Conservation (phyloP, 2,888 invertebrate species). For the Metalampra italica region DNA sequence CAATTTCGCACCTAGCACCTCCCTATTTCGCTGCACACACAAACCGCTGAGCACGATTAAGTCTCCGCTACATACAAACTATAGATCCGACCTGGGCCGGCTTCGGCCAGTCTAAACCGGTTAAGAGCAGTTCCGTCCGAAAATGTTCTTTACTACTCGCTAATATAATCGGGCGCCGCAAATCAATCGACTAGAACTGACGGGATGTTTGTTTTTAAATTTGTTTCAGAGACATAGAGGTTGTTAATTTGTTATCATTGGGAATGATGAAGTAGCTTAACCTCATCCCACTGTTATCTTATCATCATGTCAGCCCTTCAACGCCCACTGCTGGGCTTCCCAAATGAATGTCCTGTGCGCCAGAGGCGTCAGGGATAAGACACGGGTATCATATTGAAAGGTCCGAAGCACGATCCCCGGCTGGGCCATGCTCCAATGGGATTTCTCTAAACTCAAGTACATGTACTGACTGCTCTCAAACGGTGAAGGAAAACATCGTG, state of each 20-base stretch:
- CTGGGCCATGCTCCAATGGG: no score
- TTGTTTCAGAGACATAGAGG: not conserved
- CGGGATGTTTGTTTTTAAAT: constrained; percentile 13
- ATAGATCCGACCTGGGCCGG: constrained; percentile 11
- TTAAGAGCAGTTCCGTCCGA: constrained; percentile 52
- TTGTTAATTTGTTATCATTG: not conserved
- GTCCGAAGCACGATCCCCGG: no score
- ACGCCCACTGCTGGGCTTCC: no score
- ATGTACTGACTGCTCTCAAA: no score
- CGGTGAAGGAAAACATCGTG: no score
- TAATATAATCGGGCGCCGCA: constrained; percentile 65
- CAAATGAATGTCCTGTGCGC: no score
- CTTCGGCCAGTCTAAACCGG: constrained; percentile 43
- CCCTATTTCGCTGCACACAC: constrained; percentile 40
- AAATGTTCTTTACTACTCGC: constrained; percentile 61
- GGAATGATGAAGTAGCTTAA: not conserved
- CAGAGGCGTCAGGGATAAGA: no score
- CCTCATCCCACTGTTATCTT: no score
- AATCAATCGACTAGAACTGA: constrained; percentile 42
- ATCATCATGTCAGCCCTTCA: no score
- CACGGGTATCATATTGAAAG: no score
- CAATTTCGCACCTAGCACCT: constrained; percentile 39
- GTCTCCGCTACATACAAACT: constrained; percentile 47
- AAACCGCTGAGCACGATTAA: constrained; percentile 53
- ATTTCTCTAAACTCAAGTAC: no score